These are phyloP conservation scores for Lasioglossum albipes DNA, from an alignment of 1,140 invertebrate species.

Conservation along the genomic window DNA sequence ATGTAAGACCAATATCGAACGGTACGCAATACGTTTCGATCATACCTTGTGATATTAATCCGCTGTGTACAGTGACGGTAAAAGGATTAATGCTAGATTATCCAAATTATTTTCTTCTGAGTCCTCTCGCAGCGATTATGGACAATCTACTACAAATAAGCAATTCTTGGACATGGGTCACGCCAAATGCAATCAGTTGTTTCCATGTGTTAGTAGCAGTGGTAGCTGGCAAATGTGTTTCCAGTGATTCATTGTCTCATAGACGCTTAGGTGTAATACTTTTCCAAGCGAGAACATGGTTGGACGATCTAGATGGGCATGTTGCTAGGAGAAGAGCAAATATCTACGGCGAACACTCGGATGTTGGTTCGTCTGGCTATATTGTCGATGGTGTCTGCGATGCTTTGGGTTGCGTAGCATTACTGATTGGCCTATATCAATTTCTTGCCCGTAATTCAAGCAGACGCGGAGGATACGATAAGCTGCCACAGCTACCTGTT, in stretches of 20 bases:
- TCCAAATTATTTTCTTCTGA: constrained; percentile 88
- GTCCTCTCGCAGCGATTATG: constrained; percentile 85
- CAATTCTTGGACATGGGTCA: constrained; percentile 83
- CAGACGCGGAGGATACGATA: constrained; percentile 83
- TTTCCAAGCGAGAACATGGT: constrained; percentile 88
- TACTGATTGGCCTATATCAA: constrained; percentile 84
- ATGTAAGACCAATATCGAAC: constrained; percentile 63
- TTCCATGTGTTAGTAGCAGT: constrained; percentile 87
- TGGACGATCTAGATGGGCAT: constrained; percentile 90
- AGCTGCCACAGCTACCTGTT: constrained; percentile 72
- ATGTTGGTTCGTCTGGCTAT: constrained; percentile 86
- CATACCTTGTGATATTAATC: constrained; percentile 85
- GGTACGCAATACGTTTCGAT: constrained; percentile 74
- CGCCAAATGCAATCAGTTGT: constrained; percentile 88
- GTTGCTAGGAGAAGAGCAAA: constrained; percentile 86
- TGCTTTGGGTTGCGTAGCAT: constrained; percentile 85
- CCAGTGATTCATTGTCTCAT: constrained; percentile 84
- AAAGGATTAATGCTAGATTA: constrained; percentile 88
- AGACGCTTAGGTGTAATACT: constrained; percentile 85
- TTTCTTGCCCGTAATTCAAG: constrained; percentile 86
- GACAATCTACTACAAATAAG: constrained; percentile 84
- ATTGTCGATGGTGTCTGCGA: constrained; percentile 88
- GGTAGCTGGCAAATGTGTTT: constrained; percentile 84
- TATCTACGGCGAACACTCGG: constrained; percentile 85
- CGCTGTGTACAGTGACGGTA: constrained; percentile 87